Percentiles rank a stretch among this genome's conserved stretches.
These are phyloP conservation scores for Etheostoma spectabile DNA, from an alignment of 2,113 vertebrate species.

Conservation along the genomic window DNA sequence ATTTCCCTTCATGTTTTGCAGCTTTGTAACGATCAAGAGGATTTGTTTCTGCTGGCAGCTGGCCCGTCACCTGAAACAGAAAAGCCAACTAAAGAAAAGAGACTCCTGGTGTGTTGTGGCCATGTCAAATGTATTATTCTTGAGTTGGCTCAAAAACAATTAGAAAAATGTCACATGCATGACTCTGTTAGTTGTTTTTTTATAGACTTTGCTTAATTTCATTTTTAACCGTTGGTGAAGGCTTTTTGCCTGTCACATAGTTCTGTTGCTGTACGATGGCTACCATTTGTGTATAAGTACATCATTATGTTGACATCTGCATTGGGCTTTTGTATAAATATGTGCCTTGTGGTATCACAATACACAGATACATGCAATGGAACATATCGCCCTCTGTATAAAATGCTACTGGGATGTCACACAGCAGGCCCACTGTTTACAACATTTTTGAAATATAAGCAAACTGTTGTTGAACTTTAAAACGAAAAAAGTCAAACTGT, in stretches of 20 bases:
- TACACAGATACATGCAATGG: not conserved
- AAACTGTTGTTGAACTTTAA: not conserved
- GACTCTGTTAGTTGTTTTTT: not conserved
- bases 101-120: conserved; percentile 29
- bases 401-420: not conserved
- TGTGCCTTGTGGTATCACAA: not conserved
- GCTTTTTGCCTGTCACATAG: not conserved
- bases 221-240: not conserved
- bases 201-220: not conserved
- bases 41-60: conserved; percentile 76
- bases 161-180: conserved; percentile 15
- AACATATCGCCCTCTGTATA: not conserved
- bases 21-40: conserved; percentile 76
- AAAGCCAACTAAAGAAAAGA: conserved; percentile 42
- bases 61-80: conserved; percentile 74
- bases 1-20: conserved; percentile 59
- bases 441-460: not conserved
- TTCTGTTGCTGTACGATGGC: not conserved
- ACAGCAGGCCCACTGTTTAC: not conserved
- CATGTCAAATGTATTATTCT: conserved; percentile 44
- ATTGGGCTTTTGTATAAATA: not conserved
- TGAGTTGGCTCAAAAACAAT: conserved; percentile 25
- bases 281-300: not conserved
- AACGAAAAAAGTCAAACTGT: not conserved
- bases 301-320: conserved; percentile 5